phyloP scores from a whole-genome alignment of 1,140 invertebrate species.

The Sminthurinus signatus region DNA sequence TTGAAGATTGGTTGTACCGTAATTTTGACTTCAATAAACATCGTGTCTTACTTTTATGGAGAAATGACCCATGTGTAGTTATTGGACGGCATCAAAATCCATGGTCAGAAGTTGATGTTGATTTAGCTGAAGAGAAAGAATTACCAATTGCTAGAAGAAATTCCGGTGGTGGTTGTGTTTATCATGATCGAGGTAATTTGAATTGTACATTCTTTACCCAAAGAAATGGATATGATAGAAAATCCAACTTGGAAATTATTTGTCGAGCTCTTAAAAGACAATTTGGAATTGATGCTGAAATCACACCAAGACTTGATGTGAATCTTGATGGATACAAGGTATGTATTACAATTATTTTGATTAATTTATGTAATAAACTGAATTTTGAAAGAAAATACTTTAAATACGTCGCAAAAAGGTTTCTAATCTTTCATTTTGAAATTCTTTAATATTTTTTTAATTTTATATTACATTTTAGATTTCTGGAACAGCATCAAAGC shows the following conservation, averaged over 20 bases:
- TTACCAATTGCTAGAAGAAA: constrained; percentile 75
- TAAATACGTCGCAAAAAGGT: no score
- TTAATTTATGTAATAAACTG: no score
- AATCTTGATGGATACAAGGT: constrained; percentile 75
- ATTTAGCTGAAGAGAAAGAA: constrained; percentile 53
- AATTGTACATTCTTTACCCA: constrained; percentile 86
- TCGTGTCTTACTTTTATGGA: constrained; percentile 80
- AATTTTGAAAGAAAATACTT: no score
- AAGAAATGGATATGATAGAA: constrained; percentile 68
- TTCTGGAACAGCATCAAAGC: constrained; percentile 85
- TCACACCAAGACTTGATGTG: constrained; percentile 76
- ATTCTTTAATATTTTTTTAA: no score
- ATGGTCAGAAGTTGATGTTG: constrained; percentile 80
- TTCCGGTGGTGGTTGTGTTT: constrained; percentile 95
- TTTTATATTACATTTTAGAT: constrained; percentile 52
- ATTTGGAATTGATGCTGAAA: constrained; percentile 65
- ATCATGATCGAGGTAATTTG: constrained; percentile 88
- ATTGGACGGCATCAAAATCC: constrained; percentile 96
- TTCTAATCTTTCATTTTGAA: no score
- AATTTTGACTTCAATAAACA: constrained; percentile 73
- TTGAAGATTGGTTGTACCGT: constrained; percentile 90
- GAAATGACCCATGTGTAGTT: constrained; percentile 87
- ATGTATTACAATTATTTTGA: no score
- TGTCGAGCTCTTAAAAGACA: constrained; percentile 67
- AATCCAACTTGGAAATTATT: constrained; percentile 77